Percentiles rank a stretch among this genome's conserved stretches.
Evolutionary conservation across 2,797 vertebrate genomes (phyloP).

Genomic region (Melopsittacus undulatus): DNA sequence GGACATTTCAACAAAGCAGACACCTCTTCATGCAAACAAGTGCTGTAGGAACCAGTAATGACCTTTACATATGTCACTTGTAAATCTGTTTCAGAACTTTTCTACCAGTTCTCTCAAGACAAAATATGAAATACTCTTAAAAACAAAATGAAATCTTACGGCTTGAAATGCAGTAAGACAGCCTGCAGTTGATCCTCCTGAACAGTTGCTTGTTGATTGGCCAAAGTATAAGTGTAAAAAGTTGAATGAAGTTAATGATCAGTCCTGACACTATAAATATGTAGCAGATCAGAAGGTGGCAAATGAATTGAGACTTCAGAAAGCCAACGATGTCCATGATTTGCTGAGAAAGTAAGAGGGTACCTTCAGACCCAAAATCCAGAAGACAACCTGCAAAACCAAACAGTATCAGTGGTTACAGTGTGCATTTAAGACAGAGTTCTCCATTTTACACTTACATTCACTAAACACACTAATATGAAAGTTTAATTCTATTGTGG

Average conservation of each 20-base stretch:
- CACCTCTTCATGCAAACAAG: background rate
- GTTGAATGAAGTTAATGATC: slow-evolving; percentile 89
- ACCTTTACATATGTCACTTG: background rate
- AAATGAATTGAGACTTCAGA: slow-evolving; percentile 93
- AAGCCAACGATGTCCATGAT: slow-evolving; percentile 86
- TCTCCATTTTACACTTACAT: background rate
- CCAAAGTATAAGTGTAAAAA: slow-evolving; percentile 90
- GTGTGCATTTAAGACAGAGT: background rate
- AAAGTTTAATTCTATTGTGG: background rate
- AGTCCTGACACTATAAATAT: slow-evolving; percentile 93
- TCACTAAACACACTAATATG: background rate
- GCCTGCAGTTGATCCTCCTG: slow-evolving; percentile 89
- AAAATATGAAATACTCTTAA: slow-evolving; percentile 12
- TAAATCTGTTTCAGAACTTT: background rate
- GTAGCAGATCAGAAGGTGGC: slow-evolving; percentile 90
- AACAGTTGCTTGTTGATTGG: slow-evolving; percentile 89
- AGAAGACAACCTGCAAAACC: slow-evolving; percentile 63
- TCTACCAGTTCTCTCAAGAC: background rate
- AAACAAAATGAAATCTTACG: slow-evolving; percentile 81
- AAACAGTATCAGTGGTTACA: slow-evolving; percentile 35
- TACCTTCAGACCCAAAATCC: slow-evolving; percentile 43
- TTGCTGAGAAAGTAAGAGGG: slow-evolving; percentile 23
- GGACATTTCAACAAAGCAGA: background rate
- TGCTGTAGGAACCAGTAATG: background rate
- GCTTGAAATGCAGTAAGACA: slow-evolving; percentile 91